Conservation (phyloP, 2,113 vertebrate genomes). For the Ictalurus punctatus region DNA sequence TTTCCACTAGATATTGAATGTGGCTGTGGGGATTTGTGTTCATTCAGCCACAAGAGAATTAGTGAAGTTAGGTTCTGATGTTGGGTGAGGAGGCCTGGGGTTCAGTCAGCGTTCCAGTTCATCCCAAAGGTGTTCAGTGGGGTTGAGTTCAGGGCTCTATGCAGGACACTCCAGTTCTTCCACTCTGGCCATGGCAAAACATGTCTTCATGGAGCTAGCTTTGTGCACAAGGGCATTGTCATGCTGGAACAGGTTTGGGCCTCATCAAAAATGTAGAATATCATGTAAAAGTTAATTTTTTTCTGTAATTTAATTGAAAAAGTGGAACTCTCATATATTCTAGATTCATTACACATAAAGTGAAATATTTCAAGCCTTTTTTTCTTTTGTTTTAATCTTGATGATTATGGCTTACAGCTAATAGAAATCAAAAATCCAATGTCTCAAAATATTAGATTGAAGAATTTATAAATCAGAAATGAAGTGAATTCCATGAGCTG, state of each 20-base stretch:
- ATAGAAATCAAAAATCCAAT: no score
- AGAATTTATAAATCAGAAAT: no score
- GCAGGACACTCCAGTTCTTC: not conserved
- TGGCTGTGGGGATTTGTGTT: not conserved
- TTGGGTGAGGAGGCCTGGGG: not conserved
- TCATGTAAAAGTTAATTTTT: no score
- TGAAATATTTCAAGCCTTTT: no score
- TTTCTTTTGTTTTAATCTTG: no score
- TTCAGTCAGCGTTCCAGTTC: not conserved
- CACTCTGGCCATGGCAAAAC: not conserved
- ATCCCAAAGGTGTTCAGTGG: not conserved
- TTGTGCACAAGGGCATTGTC: not conserved
- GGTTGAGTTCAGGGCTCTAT: not conserved
- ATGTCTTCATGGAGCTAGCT: not conserved
- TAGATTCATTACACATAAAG: no score
- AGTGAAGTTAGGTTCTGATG: not conserved
- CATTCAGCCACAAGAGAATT: not conserved
- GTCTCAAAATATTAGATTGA: no score
- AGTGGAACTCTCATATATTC: no score
- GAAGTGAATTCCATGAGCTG: no score
- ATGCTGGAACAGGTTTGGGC: not conserved
- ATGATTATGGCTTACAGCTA: no score
- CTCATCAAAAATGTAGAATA: no score
- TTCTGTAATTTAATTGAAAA: no score
- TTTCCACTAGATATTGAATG: not conserved